Conservation (phyloP, 2,888 invertebrate species). For the Apamea anceps region DNA sequence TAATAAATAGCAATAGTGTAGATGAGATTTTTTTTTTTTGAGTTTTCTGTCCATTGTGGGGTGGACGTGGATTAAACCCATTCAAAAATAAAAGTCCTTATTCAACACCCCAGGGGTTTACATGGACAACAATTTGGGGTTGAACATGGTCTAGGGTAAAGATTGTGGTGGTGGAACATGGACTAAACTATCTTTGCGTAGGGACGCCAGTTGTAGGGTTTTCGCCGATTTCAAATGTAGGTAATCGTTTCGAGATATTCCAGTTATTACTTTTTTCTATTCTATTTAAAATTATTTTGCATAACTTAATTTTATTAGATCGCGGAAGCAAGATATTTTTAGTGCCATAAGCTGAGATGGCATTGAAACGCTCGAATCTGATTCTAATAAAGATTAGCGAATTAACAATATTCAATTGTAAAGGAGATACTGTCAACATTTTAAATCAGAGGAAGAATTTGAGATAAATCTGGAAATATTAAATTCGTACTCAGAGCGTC, state of each 20-base stretch:
- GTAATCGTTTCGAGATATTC: slow-evolving; percentile 14
- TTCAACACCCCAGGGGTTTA: no score
- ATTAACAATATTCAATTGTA: not conserved
- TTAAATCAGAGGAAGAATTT: not conserved
- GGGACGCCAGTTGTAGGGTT: slow-evolving; percentile 11
- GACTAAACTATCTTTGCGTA: not conserved
- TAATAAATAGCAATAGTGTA: not conserved
- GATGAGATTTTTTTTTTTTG: no score
- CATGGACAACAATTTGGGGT: no score
- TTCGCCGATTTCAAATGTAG: slow-evolving; percentile 14
- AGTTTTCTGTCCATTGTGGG: no score
- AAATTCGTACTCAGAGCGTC: not conserved
- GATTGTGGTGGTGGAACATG: no score
- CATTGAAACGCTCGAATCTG: not conserved
- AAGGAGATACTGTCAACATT: not conserved
- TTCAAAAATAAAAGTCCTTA: no score
- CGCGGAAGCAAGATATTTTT: not conserved
- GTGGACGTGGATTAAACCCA: no score
- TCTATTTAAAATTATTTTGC: not conserved
- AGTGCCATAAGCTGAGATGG: no score
- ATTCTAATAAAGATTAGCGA: no score
- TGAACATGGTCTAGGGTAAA: no score
- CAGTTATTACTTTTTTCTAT: not conserved
- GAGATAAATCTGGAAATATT: not conserved
- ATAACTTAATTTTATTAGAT: not conserved